Evolutionary conservation across 2,888 invertebrate genomes (phyloP), one percentile per base, ranked within the genome.

Genomic region (Camponotus fellah): DNA sequence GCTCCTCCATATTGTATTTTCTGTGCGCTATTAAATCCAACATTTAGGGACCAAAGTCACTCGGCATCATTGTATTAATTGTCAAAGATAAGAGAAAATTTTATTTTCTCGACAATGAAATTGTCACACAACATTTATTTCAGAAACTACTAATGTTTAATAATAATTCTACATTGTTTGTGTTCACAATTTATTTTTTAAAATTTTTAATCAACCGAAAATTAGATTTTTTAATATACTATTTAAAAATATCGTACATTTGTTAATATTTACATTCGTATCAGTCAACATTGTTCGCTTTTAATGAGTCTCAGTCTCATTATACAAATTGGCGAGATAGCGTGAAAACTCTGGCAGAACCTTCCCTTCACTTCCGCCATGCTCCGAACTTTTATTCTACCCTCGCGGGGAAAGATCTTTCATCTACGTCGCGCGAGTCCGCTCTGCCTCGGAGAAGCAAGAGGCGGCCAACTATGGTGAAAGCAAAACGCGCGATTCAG

Each of bases 401-500:
- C 46, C 84, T 65, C 58, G 71, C 46, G 34, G 21, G 17, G 37
- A 53, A 53, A 53, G 53, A 69, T 65, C 75, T 49, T 74, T 32
- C 64, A 53, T 83, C 79, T 83, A 46, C 64, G n/a, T 69, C 69
- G 69, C 69, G 34, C 69, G 43, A 43, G 40, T 43, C 26, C 32
- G 66, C 14, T 21, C 62, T 17, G 71, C 71, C 80, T 65, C 32
- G 26, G 40, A 2, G n/a, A 3, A 49, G 60, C 85, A 85, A 80
- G 69, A 82, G 56, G 40, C 75, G 46, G 40, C 56, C 65, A 69
- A 65, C 37, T 56, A 72, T 71, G 58, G 68, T 82, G 77, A 56
- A 84, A 85, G 79, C 74, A 82, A 86, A 86, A 86, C 64, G 90
- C 76, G 90, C 88, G 89, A 89, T 89, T 87, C 85, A 83, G 90